Conservation (phyloP, 2,113 vertebrate genomes). For the Cyanoderma ruficeps region DNA sequence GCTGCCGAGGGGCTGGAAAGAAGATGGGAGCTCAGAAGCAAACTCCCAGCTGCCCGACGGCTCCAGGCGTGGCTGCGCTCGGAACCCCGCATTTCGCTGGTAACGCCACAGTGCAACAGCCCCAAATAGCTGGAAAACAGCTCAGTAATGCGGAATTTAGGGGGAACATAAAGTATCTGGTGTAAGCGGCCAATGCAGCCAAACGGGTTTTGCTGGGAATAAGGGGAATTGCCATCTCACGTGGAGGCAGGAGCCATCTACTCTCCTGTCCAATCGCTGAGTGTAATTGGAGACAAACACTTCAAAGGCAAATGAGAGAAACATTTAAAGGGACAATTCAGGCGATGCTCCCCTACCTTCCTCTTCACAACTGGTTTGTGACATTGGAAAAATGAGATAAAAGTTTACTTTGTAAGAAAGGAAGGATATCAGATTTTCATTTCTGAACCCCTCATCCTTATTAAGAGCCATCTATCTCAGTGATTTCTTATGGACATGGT, state of each 20-base stretch:
- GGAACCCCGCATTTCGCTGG: not conserved
- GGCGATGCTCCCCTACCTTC: not conserved
- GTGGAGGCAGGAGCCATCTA: not conserved
- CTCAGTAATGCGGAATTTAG: not conserved
- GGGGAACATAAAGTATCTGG: not conserved
- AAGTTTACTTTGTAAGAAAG: not conserved
- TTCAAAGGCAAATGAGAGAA: not conserved
- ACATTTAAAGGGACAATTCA: not conserved
- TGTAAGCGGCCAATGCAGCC: not conserved
- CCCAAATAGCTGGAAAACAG: not conserved
- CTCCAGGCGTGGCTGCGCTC: not conserved
- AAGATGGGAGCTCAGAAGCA: not conserved
- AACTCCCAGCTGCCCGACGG: not conserved
- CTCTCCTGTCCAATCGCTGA: not conserved
- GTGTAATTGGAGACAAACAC: not conserved
- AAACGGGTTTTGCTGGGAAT: not conserved
- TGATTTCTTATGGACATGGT: not conserved
- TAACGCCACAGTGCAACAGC: rapidly evolving
- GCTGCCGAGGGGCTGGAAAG: not conserved
- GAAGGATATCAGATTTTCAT: not conserved
- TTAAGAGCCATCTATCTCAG: not conserved
- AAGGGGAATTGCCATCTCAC: not conserved
- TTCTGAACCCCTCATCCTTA: not conserved
- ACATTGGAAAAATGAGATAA: not conserved
- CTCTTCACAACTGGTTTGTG: not conserved